Evolutionary conservation across 2,888 invertebrate genomes (phyloP).

Genomic region (Drosophila paranaensis): DNA sequence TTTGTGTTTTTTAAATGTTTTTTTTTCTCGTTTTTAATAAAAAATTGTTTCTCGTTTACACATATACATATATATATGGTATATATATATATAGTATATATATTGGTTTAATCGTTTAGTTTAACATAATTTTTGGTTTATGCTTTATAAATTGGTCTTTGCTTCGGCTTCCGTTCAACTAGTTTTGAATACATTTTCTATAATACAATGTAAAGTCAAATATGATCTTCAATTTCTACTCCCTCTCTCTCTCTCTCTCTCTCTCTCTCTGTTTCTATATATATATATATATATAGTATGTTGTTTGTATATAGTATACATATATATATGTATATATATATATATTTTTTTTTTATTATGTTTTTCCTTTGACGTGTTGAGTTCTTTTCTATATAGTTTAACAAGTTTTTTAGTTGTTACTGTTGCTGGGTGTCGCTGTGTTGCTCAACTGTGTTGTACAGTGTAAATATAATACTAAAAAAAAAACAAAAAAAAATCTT

Average conservation of each 20-base stretch:
- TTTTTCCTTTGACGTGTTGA: not conserved
- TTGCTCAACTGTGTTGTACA: not conserved
- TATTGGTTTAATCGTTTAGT: slow-evolving; percentile 56
- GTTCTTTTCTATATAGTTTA: slow-evolving; percentile 4
- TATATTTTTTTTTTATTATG: not conserved
- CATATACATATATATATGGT: not conserved
- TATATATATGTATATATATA: slow-evolving; percentile 6
- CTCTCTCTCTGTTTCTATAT: slow-evolving; percentile 22
- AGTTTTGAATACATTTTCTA: slow-evolving; percentile 67
- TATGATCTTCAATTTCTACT: slow-evolving; percentile 58
- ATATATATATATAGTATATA: slow-evolving; percentile 1
- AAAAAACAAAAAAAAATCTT: slow-evolving; percentile 1
- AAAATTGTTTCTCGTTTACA: slow-evolving; percentile 65
- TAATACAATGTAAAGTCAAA: slow-evolving; percentile 77
- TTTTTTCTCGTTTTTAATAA: slow-evolving; percentile 45
- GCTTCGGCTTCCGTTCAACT: slow-evolving; percentile 77
- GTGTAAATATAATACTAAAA: slow-evolving; percentile 2
- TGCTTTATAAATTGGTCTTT: slow-evolving; percentile 78
- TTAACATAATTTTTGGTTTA: slow-evolving; percentile 69
- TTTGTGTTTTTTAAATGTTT: slow-evolving; percentile 26
- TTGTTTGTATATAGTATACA: slow-evolving; percentile 7
- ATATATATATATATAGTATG: slow-evolving; percentile 3
- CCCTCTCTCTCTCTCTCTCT: slow-evolving; percentile 23
- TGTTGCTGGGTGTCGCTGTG: slow-evolving; percentile 5
- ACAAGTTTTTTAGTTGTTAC: too few relatives aligned